phyloP scores from a whole-genome alignment of 2,888 invertebrate genomes.

The Melanargia galathea region DNA sequence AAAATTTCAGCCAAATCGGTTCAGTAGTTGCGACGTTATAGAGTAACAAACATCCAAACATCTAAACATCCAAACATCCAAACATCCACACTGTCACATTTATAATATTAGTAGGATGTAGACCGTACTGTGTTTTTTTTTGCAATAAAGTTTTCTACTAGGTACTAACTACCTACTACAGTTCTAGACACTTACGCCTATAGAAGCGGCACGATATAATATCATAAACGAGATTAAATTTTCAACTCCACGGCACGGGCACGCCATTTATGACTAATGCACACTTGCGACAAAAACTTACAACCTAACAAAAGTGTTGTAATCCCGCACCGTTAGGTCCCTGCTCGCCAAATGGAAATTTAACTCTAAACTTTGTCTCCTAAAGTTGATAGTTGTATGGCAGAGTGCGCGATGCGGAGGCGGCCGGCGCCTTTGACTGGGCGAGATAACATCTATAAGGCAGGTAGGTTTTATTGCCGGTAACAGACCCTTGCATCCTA shows the following conservation, averaged over 20 bases:
- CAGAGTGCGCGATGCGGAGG: slow-evolving; percentile 44
- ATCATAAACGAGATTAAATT: background rate
- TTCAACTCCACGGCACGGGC: slow-evolving; percentile 31
- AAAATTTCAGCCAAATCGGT: too few relatives aligned
- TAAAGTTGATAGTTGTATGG: slow-evolving; percentile 15
- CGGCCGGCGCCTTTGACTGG: slow-evolving; percentile 76
- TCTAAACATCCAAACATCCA: too few relatives aligned
- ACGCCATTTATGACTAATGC: slow-evolving; percentile 65
- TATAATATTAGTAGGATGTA: too few relatives aligned
- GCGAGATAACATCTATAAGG: slow-evolving; percentile 75
- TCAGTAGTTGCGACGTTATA: too few relatives aligned
- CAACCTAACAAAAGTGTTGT: slow-evolving; percentile 77
- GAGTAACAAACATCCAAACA: too few relatives aligned
- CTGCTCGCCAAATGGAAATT: slow-evolving; percentile 3
- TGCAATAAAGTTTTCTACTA: too few relatives aligned
- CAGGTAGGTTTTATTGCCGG: slow-evolving; percentile 76
- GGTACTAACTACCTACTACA: too few relatives aligned
- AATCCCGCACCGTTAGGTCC: slow-evolving; percentile 72
- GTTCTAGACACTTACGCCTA: background rate
- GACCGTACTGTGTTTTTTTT: too few relatives aligned
- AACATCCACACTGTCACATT: too few relatives aligned
- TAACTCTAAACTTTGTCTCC: background rate
- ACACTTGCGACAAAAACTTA: slow-evolving; percentile 70
- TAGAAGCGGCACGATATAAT: background rate
- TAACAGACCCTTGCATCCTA: slow-evolving; percentile 48